These are phyloP conservation scores for rat (Rattus norvegicus) DNA, from an alignment of 2,113 vertebrate species.

Conservation along the genomic window DNA sequence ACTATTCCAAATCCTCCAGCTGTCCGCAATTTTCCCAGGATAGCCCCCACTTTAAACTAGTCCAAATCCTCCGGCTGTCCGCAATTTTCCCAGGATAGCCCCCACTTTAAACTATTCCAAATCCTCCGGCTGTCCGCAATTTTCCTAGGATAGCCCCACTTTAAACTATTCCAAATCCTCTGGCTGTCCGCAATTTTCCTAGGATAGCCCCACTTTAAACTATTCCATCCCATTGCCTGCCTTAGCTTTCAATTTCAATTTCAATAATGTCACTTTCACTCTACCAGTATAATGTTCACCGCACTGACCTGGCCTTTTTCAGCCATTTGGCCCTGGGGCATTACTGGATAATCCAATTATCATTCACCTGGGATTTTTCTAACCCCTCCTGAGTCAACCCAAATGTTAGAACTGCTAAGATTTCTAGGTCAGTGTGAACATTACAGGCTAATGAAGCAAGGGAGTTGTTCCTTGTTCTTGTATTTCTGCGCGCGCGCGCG, in stretches of 20 bases:
- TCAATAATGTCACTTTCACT: conserved; percentile 53
- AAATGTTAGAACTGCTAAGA: conserved; percentile 64
- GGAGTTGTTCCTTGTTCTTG: conserved; percentile 21
- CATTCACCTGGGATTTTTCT: conserved; percentile 75
- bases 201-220: conserved; percentile 65
- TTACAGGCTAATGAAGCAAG: conserved; percentile 57
- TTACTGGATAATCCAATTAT: conserved; percentile 77
- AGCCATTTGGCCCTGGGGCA: conserved; percentile 75
- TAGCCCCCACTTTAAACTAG: neutral
- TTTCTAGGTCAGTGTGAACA: conserved; percentile 67
- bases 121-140: conserved; percentile 49
- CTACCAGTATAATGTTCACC: neutral
- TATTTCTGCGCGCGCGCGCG: neutral
- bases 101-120: neutral
- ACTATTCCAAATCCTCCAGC: conserved; percentile 12
- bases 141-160: conserved; percentile 60
- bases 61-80: conserved; percentile 55
- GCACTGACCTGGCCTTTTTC: conserved; percentile 61
- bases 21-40: conserved; percentile 69
- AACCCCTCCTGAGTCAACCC: conserved; percentile 55
- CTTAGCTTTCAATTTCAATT: conserved; percentile 19
- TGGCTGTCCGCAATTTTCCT: conserved; percentile 61
- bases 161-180: too few species aligned
- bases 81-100: conserved; percentile 63
- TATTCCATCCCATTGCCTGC: conserved; percentile 29